Evolutionary conservation across 2,888 invertebrate genomes (phyloP).

Genomic region (Leptopilina drosophilae): DNA sequence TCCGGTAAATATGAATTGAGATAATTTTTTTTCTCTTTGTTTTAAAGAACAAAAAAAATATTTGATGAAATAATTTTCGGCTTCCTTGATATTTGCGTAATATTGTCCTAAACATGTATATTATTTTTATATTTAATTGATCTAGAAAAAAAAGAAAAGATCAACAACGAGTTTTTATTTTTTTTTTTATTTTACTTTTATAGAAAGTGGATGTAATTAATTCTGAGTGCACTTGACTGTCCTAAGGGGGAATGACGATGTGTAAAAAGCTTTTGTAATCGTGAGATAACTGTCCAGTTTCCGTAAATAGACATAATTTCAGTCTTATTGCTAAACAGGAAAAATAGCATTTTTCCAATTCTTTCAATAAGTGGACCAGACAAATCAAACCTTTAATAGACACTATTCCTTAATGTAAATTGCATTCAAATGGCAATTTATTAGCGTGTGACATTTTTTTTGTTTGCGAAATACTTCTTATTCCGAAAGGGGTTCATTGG

Average conservation of each 20-base stretch:
- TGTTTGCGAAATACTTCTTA: background rate
- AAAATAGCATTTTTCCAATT: slow-evolving; percentile 18
- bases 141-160: background rate
- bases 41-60: no score
- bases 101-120: background rate
- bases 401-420: background rate
- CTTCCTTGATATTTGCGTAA: background rate
- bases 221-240: slow-evolving; percentile 18
- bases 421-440: background rate
- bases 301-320: slow-evolving; percentile 18
- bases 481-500: no score
- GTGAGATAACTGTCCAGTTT: slow-evolving; percentile 18
- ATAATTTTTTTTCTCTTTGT: no score
- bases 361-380: background rate
- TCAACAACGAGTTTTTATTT: background rate
- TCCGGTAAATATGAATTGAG: no score
- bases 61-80: no score
- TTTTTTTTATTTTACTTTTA: background rate
- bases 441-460: background rate
- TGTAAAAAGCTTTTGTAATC: slow-evolving; percentile 28
- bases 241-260: background rate
- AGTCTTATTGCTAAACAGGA: background rate
- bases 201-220: slow-evolving; percentile 14
- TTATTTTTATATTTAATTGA: background rate
- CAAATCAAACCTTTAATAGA: slow-evolving; percentile 6